Evolutionary conservation across 2,888 invertebrate species (phyloP).

Genomic region (Parnassius smintheus): DNA sequence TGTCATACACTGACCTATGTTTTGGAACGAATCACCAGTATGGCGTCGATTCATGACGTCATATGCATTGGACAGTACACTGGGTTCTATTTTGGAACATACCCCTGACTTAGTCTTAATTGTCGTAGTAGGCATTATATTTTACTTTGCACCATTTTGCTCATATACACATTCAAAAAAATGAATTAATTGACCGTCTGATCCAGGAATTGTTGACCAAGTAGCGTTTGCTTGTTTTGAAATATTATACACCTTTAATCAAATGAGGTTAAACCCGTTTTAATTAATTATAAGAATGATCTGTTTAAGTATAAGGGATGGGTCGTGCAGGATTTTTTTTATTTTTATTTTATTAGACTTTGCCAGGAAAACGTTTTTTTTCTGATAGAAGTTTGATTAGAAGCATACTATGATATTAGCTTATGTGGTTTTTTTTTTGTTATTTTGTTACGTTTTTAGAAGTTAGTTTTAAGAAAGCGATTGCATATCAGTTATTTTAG

Average conservation of each 20-base stretch:
- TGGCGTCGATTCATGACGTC: no score
- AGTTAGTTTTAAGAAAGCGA: conserved; percentile 38
- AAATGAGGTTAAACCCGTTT: neutral
- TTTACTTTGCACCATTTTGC: conserved; percentile 1
- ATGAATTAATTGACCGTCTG: neutral
- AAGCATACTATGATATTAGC: neutral
- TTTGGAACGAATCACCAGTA: no score
- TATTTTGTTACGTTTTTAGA: conserved; percentile 38
- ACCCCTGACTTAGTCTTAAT: neutral
- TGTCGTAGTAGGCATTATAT: neutral
- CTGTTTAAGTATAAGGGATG: neutral
- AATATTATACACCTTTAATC: neutral
- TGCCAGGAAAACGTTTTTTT: neutral
- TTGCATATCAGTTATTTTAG: conserved; percentile 65
- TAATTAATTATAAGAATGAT: neutral
- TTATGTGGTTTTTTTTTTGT: conserved; percentile 27
- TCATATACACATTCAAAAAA: conserved; percentile 5
- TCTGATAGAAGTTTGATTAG: neutral
- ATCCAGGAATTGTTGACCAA: neutral
- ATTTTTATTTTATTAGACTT: neutral
- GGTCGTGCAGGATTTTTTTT: neutral
- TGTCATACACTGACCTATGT: no score
- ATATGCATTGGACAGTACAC: no score
- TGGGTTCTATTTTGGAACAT: no score
- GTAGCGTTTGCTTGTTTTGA: conserved; percentile 3